Percentiles rank a stretch among this genome's conserved stretches.
Conservation (phyloP, 2,113 vertebrate genomes). For the Microcebus murinus region DNA sequence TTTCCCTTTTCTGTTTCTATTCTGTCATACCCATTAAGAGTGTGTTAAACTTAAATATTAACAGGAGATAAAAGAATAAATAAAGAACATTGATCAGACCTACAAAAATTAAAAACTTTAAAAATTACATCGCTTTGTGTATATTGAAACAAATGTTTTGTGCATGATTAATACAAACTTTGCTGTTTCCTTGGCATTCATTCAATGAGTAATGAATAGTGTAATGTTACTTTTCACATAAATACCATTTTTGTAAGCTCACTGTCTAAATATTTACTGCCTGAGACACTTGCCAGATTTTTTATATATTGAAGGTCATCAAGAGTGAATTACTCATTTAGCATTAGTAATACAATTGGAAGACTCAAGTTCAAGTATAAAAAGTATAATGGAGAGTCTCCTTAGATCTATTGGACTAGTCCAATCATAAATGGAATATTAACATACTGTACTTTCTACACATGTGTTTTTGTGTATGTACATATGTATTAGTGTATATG, state of each 20-base stretch:
- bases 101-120: background rate
- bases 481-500: background rate
- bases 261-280: constrained; percentile 72
- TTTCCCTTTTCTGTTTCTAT: background rate
- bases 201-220: constrained; percentile 57
- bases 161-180: constrained; percentile 34
- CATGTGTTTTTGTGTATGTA: background rate
- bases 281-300: constrained; percentile 47
- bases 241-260: constrained; percentile 68
- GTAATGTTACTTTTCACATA: constrained; percentile 63
- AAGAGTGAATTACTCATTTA: constrained; percentile 62
- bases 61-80: constrained; percentile 29
- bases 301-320: constrained; percentile 65
- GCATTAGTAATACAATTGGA: constrained; percentile 67
- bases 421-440: background rate
- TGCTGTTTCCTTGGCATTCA: constrained; percentile 12
- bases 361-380: background rate
- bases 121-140: constrained; percentile 16
- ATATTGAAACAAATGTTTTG: constrained; percentile 31
- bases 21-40: background rate
- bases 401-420: background rate
- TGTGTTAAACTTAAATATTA: background rate
- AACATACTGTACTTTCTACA: background rate
- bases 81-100: background rate
- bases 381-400: background rate